Conservation (phyloP, 1,140 invertebrate species). For the Notospermus geniculatus region DNA sequence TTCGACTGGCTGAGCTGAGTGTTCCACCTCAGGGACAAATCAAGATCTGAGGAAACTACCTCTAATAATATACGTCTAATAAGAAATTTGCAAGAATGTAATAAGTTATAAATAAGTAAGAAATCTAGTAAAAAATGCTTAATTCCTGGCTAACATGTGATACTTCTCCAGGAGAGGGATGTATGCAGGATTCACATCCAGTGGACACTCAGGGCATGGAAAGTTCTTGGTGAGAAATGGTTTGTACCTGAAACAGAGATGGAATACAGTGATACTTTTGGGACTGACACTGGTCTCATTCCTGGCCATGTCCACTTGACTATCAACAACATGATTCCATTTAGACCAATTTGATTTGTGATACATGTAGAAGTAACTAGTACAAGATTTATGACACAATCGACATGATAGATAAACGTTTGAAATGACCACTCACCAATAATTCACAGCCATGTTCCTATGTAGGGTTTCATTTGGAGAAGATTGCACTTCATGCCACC, state of each 20-base stretch:
- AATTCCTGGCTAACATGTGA: too few species aligned
- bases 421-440: conserved; percentile 31
- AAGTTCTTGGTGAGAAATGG: conserved; percentile 48
- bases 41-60: too few species aligned
- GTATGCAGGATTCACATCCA: conserved; percentile 48
- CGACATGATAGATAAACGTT: too few species aligned
- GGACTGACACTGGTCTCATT: neutral
- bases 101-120: too few species aligned
- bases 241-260: conserved; percentile 43
- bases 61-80: too few species aligned
- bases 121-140: too few species aligned
- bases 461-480: conserved; percentile 30
- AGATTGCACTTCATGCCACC: conserved; percentile 53
- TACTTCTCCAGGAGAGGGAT: conserved; percentile 36
- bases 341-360: neutral
- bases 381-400: neutral
- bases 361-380: neutral
- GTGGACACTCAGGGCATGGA: conserved; percentile 42
- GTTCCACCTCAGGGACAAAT: too few species aligned
- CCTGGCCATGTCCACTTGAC: neutral
- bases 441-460: conserved; percentile 49
- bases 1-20: too few species aligned
- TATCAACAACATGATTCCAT: neutral
- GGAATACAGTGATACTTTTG: neutral
- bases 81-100: too few species aligned